Evolutionary conservation across 2,113 vertebrate species (phyloP), one percentile per base, ranked within the genome.

Genomic region (Suricata suricatta): DNA sequence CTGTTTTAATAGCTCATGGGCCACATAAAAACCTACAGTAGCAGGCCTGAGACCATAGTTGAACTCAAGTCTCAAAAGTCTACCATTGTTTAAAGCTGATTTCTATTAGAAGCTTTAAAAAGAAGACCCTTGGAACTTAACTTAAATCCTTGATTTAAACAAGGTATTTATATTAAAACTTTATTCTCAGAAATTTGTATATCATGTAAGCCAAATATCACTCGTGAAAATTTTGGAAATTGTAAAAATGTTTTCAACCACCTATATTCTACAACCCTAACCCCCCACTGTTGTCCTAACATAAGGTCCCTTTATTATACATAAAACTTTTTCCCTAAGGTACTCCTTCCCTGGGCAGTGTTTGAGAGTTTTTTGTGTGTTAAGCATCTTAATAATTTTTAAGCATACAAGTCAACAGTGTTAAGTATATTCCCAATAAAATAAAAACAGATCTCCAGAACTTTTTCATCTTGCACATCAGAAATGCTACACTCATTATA

Each of bases 221-320:
- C n/a, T 74, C 25, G 57, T 63, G 21, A 82, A 85, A 82, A 88
- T 72, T 96, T 88, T 17, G 27, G 7, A 94, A 86, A 88, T 89
- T 52, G 25, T 89, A 86, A 64, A 82, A 68, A 5, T 44, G 77
- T 92, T 85, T 31, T 0, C 57, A 86, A 29, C 71, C 54, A 63
- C 31, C 9, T 17, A 57, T 88, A 52, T 97, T 95, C 79, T 84
- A n/a, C 17, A 94, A 76, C 17, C 27, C 29, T 76, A 71, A 44
- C 77, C n/a, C 85, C 69, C 3, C 60, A 83, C 21, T 86, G 2
- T 87, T 76, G 12, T 81, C 35, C 2, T 41, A 82, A 89, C 10
- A 29, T 88, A 93, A 80, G 50, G 35, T 12, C 31, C 33, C 86
- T 97, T 95, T 79, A 60, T 93, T 86, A 74, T 50, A 79, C 38